Conservation (phyloP, 2,797 vertebrate genomes). For the Melanotaenia maccullochi region DNA sequence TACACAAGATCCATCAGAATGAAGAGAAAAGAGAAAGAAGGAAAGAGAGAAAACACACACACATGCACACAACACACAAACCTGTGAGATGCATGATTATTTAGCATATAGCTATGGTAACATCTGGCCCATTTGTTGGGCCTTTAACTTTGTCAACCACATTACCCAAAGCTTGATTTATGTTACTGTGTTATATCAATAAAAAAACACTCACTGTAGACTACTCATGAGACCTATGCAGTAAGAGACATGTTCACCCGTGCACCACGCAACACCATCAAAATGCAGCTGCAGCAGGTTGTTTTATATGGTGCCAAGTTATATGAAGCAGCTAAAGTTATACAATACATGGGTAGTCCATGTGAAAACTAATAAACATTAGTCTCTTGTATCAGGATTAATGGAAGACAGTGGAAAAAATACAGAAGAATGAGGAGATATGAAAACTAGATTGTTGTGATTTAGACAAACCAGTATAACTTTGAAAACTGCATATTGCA, state of each 20-base stretch:
- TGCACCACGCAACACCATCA: neutral
- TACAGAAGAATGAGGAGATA: neutral
- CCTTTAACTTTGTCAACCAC: constrained; percentile 16
- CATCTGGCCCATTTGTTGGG: constrained; percentile 13
- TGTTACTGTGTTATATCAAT: neutral
- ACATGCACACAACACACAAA: constrained; percentile 73
- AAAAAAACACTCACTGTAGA: neutral
- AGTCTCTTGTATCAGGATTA: neutral
- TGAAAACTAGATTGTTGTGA: neutral
- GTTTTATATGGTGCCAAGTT: neutral
- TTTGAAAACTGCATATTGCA: neutral
- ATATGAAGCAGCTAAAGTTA: neutral
- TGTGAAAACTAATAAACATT: neutral
- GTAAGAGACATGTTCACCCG: neutral
- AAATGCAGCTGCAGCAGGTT: neutral
- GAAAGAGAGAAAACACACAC: constrained; percentile 62
- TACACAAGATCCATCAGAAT: constrained; percentile 81
- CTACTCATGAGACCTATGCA: neutral
- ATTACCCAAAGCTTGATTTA: neutral
- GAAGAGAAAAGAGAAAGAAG: constrained; percentile 70
- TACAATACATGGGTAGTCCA: neutral
- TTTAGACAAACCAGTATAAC: neutral
- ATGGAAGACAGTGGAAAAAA: neutral
- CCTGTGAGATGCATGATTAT: constrained; percentile 70
- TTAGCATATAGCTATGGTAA: constrained; percentile 33